These are phyloP conservation scores for Mythimna loreyi DNA, from an alignment of 2,888 invertebrate genomes.

Conservation along the genomic window DNA sequence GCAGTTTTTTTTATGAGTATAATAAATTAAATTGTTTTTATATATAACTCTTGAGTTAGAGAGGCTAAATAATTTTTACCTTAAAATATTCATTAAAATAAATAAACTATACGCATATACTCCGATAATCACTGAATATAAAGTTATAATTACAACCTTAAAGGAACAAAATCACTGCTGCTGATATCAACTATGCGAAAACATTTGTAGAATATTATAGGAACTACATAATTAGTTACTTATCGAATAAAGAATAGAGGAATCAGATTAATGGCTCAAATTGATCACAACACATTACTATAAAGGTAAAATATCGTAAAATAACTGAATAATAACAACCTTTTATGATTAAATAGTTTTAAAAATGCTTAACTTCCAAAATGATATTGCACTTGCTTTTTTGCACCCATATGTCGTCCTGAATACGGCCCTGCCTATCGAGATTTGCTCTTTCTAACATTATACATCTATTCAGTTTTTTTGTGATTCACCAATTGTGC, in stretches of 20 bases:
- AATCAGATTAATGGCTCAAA: slow-evolving; percentile 25
- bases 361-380: slow-evolving; percentile 9
- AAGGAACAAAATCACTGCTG: slow-evolving; percentile 54
- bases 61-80: slow-evolving; percentile 31
- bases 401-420: slow-evolving; percentile 31
- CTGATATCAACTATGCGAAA: slow-evolving; percentile 47
- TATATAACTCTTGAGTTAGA: slow-evolving; percentile 10
- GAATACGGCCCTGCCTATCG: slow-evolving; percentile 54
- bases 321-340: slow-evolving; percentile 29
- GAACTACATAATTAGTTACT: slow-evolving; percentile 38
- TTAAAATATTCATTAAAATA: slow-evolving; percentile 26
- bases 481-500: slow-evolving; percentile 45
- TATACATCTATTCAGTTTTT: slow-evolving; percentile 16
- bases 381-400: slow-evolving; percentile 32
- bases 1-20: slow-evolving; percentile 40
- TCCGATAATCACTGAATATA: slow-evolving; percentile 24
- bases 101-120: slow-evolving; percentile 26
- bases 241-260: slow-evolving; percentile 36
- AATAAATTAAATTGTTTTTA: slow-evolving; percentile 16
- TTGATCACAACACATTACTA: slow-evolving; percentile 36
- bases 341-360: slow-evolving; percentile 28
- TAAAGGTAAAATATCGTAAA: slow-evolving; percentile 25
- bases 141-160: slow-evolving; percentile 35
- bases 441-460: slow-evolving; percentile 6
- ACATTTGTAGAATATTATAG: slow-evolving; percentile 42